phyloP scores from a whole-genome alignment of 2,888 invertebrate species.

The Ochropleura plecta region DNA sequence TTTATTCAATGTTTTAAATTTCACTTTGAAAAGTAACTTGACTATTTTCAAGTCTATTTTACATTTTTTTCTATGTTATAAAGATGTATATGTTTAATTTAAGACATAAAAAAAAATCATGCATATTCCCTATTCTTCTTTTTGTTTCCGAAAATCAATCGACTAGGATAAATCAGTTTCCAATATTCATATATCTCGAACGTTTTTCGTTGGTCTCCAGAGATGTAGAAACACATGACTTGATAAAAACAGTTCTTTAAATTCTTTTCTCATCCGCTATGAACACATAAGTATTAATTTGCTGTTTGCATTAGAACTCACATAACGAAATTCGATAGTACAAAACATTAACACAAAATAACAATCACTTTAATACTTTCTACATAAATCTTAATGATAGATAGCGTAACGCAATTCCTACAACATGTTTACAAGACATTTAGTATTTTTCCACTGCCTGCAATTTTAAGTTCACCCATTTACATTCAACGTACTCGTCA shows the following conservation, averaged over 20 bases:
- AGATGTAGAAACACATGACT: not conserved
- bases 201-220: not conserved
- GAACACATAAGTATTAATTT: not conserved
- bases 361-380: slow-evolving; percentile 28
- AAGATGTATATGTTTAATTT: too few relatives aligned
- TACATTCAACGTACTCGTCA: slow-evolving; percentile 29
- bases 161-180: not conserved
- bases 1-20: too few relatives aligned
- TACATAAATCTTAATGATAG: slow-evolving; percentile 38
- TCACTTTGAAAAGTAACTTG: too few relatives aligned
- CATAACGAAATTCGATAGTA: not conserved
- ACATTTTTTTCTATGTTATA: too few relatives aligned
- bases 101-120: too few relatives aligned
- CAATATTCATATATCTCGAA: not conserved
- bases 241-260: too few relatives aligned
- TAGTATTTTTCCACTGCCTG: slow-evolving; percentile 49
- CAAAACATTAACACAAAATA: slow-evolving; percentile 23
- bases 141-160: not conserved
- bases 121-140: not conserved
- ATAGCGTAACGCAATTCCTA: slow-evolving; percentile 4
- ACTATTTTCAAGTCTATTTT: too few relatives aligned
- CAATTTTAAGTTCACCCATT: slow-evolving; percentile 31
- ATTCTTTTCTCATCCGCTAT: not conserved
- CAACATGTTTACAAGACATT: slow-evolving; percentile 45
- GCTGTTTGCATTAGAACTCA: not conserved